phyloP scores from a whole-genome alignment of 2,113 vertebrate species.

The Menura novaehollandiae region DNA sequence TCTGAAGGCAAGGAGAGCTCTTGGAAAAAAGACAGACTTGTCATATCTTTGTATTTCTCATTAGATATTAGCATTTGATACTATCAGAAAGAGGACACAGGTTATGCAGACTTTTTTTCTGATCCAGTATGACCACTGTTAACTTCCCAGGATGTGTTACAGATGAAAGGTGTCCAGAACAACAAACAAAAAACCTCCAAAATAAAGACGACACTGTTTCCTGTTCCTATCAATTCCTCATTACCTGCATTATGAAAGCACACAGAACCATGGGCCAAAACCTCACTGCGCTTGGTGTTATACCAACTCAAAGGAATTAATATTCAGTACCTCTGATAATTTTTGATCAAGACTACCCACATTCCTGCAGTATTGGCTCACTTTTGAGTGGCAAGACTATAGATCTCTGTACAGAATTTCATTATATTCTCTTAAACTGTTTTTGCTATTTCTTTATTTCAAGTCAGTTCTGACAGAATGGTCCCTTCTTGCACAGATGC shows the following conservation, averaged over 20 bases:
- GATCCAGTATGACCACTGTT: not conserved
- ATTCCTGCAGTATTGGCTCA: not conserved
- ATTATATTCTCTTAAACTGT: not conserved
- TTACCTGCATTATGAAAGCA: not conserved
- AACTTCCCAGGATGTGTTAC: not conserved
- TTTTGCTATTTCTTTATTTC: slow-evolving; percentile 14
- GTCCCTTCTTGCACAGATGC: not conserved
- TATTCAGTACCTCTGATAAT: not conserved
- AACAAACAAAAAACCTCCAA: not conserved
- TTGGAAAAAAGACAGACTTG: not conserved
- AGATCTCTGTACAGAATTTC: not conserved
- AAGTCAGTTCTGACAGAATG: not conserved
- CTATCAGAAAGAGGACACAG: not conserved
- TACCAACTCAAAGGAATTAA: not conserved
- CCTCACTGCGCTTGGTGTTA: not conserved
- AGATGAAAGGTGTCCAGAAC: not conserved
- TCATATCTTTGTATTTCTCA: not conserved
- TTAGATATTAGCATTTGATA: not conserved
- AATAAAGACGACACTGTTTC: not conserved
- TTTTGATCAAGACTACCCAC: not conserved
- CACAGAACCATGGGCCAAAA: not conserved
- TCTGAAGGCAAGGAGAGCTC: not conserved
- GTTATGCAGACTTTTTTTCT: not conserved
- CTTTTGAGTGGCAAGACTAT: not conserved
- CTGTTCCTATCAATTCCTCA: not conserved